Base-by-base conservation (phyloP, 2,888 invertebrate genomes). In the Agrochola litura region DNA sequence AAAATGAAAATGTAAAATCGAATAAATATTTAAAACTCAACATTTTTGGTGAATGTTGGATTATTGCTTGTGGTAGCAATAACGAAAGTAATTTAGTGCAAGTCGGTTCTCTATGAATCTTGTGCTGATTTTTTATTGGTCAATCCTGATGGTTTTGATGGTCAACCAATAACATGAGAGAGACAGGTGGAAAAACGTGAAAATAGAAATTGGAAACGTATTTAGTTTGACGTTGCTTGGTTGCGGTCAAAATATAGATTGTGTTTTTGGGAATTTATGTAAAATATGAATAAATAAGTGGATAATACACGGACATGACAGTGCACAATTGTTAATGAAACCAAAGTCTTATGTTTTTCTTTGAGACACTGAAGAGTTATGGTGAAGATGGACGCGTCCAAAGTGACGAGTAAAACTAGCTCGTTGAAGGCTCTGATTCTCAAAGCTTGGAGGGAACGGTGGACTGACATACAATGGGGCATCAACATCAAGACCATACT, bases 381-480 rank as follows among this genome's bases (percentile, higher is more conserved):
- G 81, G 92, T 93, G 83, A 94, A 96, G 87, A 98, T 98, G 98
- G 98, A 98, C 94, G 94, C 96, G 58, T 98, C 98, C 75, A 98
- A 98, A 96, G 98, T 98, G 81, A 98, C 98, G 54, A 98, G 98
- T 93, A 98, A 98, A 97, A 98, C 98, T 1, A 98, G 98, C 93
- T 98, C 98, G 78, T 93, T 98, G 68, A 98, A 98, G 94, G 98
- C 98, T 78, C 96, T 98, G 46, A 97, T 99, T 86, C 95, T 99
- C 77, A 97, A 98, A 93, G 99, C 99, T 68, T 99, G 99, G 99
- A 97, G 99, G 89, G 99, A 99, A 95, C 97, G 99, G 81, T 99
- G 99, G 99, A 98, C 98, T 2, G 99, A 99, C 94, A 97, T 99
- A 65, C 99, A 99, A 95, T 99, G 99, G 99, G 99, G 99, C 60